A percentile compares a stretch with the other conserved stretches of the same genome.
Evolutionary conservation across 2,113 vertebrate species (phyloP).

Genomic region (Melanotaenia duboulayi): DNA sequence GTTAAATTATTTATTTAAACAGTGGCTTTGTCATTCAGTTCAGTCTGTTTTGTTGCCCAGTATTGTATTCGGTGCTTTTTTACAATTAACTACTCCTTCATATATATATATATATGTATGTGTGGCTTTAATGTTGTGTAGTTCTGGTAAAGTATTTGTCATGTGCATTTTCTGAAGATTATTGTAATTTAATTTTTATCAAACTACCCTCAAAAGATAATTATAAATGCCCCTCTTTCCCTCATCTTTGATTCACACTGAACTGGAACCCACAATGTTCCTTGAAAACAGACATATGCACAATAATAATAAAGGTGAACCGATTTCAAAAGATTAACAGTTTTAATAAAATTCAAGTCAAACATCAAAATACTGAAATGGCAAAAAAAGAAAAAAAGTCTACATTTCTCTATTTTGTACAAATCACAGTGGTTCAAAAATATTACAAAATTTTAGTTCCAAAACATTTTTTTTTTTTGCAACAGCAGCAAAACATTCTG

Average conservation of each 20-base stretch:
- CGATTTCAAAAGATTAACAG: constrained; percentile 75
- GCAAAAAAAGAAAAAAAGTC: constrained; percentile 63
- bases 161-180: too few species aligned
- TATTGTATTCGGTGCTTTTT: too few species aligned
- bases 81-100: too few species aligned
- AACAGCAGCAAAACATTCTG: constrained; percentile 85
- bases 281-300: not conserved
- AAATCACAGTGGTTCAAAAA: constrained; percentile 87
- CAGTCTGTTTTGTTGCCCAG: too few species aligned
- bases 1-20: too few species aligned
- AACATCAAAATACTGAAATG: constrained; percentile 88
- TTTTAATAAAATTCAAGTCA: constrained; percentile 87
- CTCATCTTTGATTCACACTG: not conserved
- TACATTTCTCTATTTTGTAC: constrained; percentile 76
- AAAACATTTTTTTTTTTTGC: constrained; percentile 78
- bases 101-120: too few species aligned
- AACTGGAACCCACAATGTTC: not conserved
- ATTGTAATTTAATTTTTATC: too few species aligned
- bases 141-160: too few species aligned
- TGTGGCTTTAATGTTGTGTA: too few species aligned
- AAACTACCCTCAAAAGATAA: too few species aligned
- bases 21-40: too few species aligned
- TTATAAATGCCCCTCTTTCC: too few species aligned
- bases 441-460: constrained; percentile 81
- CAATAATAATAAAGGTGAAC: constrained; percentile 15